These are phyloP conservation scores for Brachionus manjavacas DNA, from an alignment of 1,140 invertebrate species.

Conservation along the genomic window DNA sequence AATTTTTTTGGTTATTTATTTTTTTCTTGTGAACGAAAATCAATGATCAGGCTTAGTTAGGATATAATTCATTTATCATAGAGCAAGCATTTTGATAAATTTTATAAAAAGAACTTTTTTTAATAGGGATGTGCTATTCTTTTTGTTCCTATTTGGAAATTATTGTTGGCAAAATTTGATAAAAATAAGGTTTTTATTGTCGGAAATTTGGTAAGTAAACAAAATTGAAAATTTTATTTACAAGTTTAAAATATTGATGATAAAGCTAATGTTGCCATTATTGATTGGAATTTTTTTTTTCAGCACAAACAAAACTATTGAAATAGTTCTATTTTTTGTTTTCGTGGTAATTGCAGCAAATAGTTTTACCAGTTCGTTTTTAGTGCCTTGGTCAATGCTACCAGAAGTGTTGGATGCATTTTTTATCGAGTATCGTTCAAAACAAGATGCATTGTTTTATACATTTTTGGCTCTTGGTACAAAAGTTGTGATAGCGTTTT, in stretches of 20 bases:
- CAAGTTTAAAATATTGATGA: background rate
- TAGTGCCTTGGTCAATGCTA: conserved; percentile 17
- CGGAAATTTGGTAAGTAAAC: conserved; percentile 20
- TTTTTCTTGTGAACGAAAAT: too few species aligned
- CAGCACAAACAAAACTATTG: background rate
- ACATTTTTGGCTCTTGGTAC: conserved; percentile 26
- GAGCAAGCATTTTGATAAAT: background rate
- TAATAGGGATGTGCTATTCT: conserved; percentile 11
- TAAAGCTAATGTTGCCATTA: background rate
- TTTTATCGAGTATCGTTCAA: background rate
- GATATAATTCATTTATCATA: background rate
- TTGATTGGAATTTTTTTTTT: conserved; percentile 34
- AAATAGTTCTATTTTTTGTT: conserved; percentile 20
- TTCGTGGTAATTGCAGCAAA: background rate
- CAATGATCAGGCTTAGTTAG: too few species aligned
- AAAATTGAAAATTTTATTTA: background rate
- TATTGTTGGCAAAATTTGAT: background rate
- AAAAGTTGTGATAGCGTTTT: conserved; percentile 31
- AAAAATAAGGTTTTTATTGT: background rate
- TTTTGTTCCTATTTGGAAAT: conserved; percentile 25
- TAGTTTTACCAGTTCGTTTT: conserved; percentile 17
- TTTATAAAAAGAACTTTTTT: background rate
- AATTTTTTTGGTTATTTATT: too few species aligned
- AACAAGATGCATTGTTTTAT: conserved; percentile 32
- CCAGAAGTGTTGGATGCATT: conserved; percentile 26